phyloP scores from a whole-genome alignment of 2,113 vertebrate genomes.

The Percina caprodes region DNA sequence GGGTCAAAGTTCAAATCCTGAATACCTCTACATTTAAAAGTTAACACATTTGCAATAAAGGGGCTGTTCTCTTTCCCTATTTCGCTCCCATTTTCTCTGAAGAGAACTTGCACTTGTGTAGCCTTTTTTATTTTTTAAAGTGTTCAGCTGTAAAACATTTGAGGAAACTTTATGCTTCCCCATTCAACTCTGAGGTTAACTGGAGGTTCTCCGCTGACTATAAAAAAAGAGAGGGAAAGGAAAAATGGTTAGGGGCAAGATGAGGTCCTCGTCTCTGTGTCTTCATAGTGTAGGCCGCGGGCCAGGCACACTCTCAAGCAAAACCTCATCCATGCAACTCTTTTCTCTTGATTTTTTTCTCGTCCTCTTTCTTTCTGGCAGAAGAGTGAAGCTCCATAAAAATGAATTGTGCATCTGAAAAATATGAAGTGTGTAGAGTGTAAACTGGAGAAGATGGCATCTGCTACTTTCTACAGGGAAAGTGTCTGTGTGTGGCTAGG shows the following conservation, averaged over 20 bases:
- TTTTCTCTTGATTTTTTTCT: constrained; percentile 23
- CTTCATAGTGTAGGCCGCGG: constrained; percentile 55
- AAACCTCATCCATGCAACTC: constrained; percentile 56
- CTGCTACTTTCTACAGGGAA: constrained; percentile 41
- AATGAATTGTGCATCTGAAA: constrained; percentile 65
- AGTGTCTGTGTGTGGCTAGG: not conserved
- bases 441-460: constrained; percentile 28
- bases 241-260: constrained; percentile 80
- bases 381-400: constrained; percentile 63
- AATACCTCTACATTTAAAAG: constrained; percentile 45
- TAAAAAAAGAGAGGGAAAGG: constrained; percentile 76
- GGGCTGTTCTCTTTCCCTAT: constrained; percentile 35
- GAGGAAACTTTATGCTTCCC: constrained; percentile 81
- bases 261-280: constrained; percentile 76
- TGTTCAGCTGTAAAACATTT: constrained; percentile 84
- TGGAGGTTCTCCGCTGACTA: constrained; percentile 76
- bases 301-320: constrained; percentile 76
- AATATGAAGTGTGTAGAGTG: constrained; percentile 51
- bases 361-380: constrained; percentile 47
- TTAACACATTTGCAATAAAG: constrained; percentile 36
- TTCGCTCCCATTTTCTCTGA: constrained; percentile 32
- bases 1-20: constrained; percentile 61
- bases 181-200: constrained; percentile 76
- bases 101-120: constrained; percentile 60
- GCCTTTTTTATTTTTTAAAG: constrained; percentile 37